Conservation (phyloP, 2,113 vertebrate species). For the Anarhynchus alexandrinus region DNA sequence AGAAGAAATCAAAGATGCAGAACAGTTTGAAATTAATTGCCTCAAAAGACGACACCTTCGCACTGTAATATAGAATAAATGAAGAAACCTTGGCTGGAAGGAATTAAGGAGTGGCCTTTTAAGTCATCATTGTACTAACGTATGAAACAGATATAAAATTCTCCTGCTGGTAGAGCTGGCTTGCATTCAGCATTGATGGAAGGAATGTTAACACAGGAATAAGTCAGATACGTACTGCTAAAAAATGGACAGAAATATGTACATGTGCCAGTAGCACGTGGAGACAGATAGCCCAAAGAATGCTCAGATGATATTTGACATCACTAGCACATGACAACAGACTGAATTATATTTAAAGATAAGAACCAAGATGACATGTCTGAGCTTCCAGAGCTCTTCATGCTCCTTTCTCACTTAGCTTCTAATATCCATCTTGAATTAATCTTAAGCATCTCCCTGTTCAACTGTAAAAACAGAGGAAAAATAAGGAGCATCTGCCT, state of each 20-base stretch:
- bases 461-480: not conserved
- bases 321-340: slow-evolving; percentile 17
- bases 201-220: not conserved
- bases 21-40: not conserved
- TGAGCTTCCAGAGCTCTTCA: not conserved
- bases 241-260: not conserved
- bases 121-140: not conserved
- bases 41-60: not conserved
- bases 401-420: not conserved
- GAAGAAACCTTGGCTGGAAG: not conserved
- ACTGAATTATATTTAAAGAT: slow-evolving; percentile 15
- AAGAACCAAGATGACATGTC: not conserved
- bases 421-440: not conserved
- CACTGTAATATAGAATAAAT: not conserved
- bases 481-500: not conserved
- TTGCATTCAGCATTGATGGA: not conserved
- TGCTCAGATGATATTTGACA: slow-evolving; percentile 16
- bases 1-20: not conserved
- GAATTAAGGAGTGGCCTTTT: slow-evolving; percentile 10
- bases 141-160: not conserved
- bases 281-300: not conserved
- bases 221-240: not conserved
- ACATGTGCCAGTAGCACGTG: not conserved
- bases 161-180: not conserved
- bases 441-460: not conserved